Evolutionary conservation across 2,113 vertebrate genomes (phyloP).

Genomic region (Brachypteracias leptosomus): DNA sequence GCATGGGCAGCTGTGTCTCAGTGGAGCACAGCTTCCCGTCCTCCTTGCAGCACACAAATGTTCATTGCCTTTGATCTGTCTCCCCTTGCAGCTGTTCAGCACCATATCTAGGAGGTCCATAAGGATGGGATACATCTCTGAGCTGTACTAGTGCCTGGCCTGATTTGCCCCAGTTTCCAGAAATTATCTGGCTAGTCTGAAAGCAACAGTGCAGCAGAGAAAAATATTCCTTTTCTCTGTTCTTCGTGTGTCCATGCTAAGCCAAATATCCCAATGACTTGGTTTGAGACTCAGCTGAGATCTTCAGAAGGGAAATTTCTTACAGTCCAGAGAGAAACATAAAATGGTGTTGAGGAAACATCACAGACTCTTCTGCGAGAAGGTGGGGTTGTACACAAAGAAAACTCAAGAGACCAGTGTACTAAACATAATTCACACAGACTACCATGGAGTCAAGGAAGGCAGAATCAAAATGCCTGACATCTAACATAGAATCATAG

Average conservation of each 20-base stretch:
- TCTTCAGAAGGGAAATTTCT: background rate
- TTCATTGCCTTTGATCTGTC: constrained; percentile 16
- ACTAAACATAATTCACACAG: background rate
- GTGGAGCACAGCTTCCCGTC: rapidly evolving
- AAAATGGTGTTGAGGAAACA: background rate
- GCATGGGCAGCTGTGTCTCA: background rate
- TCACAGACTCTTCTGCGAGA: background rate
- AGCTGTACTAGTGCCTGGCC: constrained; percentile 1
- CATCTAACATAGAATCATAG: too few species aligned
- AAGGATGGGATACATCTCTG: constrained; percentile 1
- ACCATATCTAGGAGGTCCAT: background rate
- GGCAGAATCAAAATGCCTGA: background rate
- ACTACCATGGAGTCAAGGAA: background rate
- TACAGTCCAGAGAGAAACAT: background rate
- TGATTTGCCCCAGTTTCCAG: constrained; percentile 18
- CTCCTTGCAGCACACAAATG: background rate
- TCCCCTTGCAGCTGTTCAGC: constrained; percentile 16
- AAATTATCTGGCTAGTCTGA: background rate
- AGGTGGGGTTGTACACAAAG: background rate
- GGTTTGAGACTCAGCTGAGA: background rate
- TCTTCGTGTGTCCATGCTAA: background rate
- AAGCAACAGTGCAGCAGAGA: background rate
- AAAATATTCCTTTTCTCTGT: background rate
- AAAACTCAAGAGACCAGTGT: background rate
- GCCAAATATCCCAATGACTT: background rate